phyloP scores from a whole-genome alignment of 2,888 invertebrate genomes.

The Chrysopilus asiliformis region DNA sequence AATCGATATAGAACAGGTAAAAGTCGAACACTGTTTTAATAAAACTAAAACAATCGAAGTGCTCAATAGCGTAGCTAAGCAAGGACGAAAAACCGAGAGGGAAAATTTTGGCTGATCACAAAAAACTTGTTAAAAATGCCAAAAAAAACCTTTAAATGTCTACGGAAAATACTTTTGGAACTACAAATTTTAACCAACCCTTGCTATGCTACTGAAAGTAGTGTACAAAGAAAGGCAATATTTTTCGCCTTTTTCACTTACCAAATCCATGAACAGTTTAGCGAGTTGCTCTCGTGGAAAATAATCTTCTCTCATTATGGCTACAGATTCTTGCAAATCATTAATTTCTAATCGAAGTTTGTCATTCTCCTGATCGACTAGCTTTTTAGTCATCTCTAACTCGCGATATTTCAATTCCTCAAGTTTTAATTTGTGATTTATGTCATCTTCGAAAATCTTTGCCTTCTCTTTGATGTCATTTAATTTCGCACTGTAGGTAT shows the following conservation, averaged over 20 bases:
- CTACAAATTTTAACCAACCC: too few species aligned
- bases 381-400: slow-evolving; percentile 32
- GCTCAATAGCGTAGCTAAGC: too few species aligned
- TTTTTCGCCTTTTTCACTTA: slow-evolving; percentile 31
- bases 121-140: too few species aligned
- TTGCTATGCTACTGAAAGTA: too few species aligned
- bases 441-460: slow-evolving; percentile 44
- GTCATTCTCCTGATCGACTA: slow-evolving; percentile 35
- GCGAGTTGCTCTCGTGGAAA: slow-evolving; percentile 53
- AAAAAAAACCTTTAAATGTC: too few species aligned
- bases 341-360: slow-evolving; percentile 21
- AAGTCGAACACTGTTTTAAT: too few species aligned
- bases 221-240: too few species aligned
- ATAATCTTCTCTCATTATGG: slow-evolving; percentile 40
- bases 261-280: slow-evolving; percentile 51
- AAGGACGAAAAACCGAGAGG: too few species aligned
- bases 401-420: slow-evolving; percentile 40
- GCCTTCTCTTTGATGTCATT: slow-evolving; percentile 45
- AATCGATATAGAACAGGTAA: slow-evolving; percentile 13
- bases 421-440: slow-evolving; percentile 40
- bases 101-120: slow-evolving; percentile 17
- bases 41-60: too few species aligned
- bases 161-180: too few species aligned
- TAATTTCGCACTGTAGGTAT: slow-evolving; percentile 44
- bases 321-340: slow-evolving; percentile 23